Conservation (phyloP, 2,797 vertebrate genomes). For the Sciurus carolinensis region DNA sequence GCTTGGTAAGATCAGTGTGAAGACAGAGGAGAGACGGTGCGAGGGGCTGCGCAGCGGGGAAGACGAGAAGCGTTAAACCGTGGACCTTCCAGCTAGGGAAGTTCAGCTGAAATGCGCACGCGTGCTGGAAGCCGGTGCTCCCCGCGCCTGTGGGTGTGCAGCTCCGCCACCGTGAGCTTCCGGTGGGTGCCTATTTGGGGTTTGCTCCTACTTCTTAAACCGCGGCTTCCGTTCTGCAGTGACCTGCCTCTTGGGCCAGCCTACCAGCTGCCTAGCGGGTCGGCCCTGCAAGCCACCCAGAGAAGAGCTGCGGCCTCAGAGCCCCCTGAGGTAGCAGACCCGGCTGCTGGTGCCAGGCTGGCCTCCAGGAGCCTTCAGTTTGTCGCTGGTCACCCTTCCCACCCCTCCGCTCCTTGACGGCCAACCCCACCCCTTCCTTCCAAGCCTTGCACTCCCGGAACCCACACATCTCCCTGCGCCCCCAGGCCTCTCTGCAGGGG, state of each 20-base stretch:
- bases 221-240: background rate
- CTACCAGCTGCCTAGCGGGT: background rate
- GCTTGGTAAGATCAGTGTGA: background rate
- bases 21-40: background rate
- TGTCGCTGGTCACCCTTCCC: background rate
- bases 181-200: accelerated
- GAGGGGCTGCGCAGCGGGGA: no score
- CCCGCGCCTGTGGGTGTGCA: accelerated
- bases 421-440: background rate
- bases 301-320: background rate
- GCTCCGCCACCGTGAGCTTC: background rate
- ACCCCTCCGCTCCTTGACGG: background rate
- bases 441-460: background rate
- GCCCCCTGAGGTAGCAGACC: no score
- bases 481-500: background rate
- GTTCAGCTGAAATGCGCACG: background rate
- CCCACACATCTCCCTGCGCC: background rate
- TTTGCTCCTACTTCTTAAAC: background rate
- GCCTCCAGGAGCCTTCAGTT: background rate
- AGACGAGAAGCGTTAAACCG: background rate
- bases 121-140: accelerated
- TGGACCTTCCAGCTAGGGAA: no score
- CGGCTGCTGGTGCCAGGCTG: no score
- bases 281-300: background rate
- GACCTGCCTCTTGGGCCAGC: background rate